These are phyloP conservation scores for Mesitornis unicolor DNA, from an alignment of 2,113 vertebrate species.

Conservation along the genomic window DNA sequence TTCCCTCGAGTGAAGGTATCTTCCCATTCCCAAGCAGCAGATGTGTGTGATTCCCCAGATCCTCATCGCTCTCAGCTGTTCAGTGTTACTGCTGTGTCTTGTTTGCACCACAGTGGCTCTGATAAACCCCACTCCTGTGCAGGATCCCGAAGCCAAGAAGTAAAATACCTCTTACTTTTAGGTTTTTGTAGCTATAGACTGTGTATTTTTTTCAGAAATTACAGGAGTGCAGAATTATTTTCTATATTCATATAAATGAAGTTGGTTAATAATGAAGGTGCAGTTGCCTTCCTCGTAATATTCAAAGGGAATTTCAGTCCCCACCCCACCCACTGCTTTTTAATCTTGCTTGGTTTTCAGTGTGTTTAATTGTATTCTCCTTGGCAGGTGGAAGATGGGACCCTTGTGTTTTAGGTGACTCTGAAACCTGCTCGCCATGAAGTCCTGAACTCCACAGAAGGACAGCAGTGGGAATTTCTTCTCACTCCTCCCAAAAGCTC, in stretches of 20 bases:
- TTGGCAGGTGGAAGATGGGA: slow-evolving; percentile 67
- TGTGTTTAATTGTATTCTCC: background rate
- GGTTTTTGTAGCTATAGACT: background rate
- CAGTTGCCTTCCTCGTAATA: background rate
- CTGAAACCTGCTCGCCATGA: slow-evolving; percentile 75
- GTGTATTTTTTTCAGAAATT: background rate
- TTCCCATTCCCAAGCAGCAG: background rate
- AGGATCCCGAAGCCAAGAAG: background rate
- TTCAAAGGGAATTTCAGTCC: background rate
- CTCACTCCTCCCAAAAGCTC: slow-evolving; percentile 48
- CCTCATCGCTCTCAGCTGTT: background rate
- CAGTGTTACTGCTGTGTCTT: background rate
- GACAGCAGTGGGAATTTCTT: slow-evolving; percentile 76
- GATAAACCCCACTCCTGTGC: background rate
- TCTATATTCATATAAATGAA: background rate
- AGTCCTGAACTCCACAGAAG: slow-evolving; percentile 78
- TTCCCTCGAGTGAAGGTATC: background rate
- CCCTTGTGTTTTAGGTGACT: slow-evolving; percentile 39
- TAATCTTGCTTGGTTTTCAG: background rate
- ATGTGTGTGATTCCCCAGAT: fast-evolving
- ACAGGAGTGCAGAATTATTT: background rate
- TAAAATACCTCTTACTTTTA: background rate
- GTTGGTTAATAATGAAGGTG: too few relatives aligned
- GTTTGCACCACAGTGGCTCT: background rate
- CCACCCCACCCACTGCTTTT: background rate